Evolutionary conservation across 2,888 invertebrate species (phyloP), one percentile per base, ranked within the genome.

Genomic region (Eupelmus urozonus): DNA sequence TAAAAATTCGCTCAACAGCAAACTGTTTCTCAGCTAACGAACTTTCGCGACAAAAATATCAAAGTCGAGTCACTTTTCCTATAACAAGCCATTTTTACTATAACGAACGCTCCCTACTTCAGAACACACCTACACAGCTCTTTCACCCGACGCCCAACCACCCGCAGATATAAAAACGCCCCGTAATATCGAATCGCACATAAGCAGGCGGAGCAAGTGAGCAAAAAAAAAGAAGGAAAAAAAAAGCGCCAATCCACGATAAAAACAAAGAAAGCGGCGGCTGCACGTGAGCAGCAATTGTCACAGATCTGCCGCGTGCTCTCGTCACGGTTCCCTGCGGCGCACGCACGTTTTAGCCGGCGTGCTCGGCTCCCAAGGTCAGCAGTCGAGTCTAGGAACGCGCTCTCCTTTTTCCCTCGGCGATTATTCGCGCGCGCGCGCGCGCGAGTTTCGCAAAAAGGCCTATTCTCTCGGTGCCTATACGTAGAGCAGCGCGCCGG

Each of bases 351-450:
- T 70, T 57, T 69, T 34, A 67, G 29, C 34, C 16, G 23, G 60
- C 59, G 70, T 49, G 34, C 29, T 27, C 40, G 57, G 25, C 18
- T 23, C 18, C 49, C 66, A 74, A 74, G 74, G 72, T 73, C 72
- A 63, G 29, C 34, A 34, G 13, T 45, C 9, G 16, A 42, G 51
- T 62, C 34, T 62, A 62, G 53, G 62, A 62, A 72, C 62, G 23
- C 49, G 74, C 42, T 49, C 65, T 27, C 25, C 20, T 29, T 57
- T 49, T 49, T n/a, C 49, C 34, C 51, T 13, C 18, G 1, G 27
- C n/a, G 65, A 11, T 20, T 27, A 11, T 27, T 23, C 11, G 29
- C 51, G 9, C 2, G 25, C 45, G 9, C 2, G 25, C 45, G 25
- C 49, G 27, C 27, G 27, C 49, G 7, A 2, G 25, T 49, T 72